These are phyloP conservation scores for Chitala chitala DNA, from an alignment of 2,113 vertebrate species.

Conservation along the genomic window DNA sequence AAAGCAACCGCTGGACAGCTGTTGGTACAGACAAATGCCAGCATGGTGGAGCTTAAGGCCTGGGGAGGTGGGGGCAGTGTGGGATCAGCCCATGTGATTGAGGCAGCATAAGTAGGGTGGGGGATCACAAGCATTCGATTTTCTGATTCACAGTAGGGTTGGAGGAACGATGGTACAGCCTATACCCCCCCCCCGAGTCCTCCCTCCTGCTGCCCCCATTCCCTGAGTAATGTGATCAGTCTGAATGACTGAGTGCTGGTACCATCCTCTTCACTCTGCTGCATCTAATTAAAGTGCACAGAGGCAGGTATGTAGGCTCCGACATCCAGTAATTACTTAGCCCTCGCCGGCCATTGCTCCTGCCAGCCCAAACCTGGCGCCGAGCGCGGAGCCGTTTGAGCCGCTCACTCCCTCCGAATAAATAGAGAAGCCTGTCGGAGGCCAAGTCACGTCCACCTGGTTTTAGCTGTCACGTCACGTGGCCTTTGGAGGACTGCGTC, in stretches of 20 bases:
- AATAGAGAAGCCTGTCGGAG: neutral
- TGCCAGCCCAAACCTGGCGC: neutral
- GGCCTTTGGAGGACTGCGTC: neutral
- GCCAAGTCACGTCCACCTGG: neutral
- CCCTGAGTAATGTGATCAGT: constrained; percentile 50
- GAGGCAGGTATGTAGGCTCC: constrained; percentile 46
- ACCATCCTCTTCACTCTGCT: too few species aligned
- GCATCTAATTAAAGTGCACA: constrained; percentile 51
- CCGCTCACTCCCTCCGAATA: neutral
- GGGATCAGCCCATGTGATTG: too few species aligned
- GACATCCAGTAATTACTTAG: constrained; percentile 53
- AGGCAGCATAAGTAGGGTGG: too few species aligned
- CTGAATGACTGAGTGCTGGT: constrained; percentile 50
- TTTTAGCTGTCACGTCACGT: neutral
- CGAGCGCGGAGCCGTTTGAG: neutral
- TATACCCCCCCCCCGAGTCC: too few species aligned
- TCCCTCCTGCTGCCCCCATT: constrained; percentile 21
- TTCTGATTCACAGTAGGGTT: too few species aligned
- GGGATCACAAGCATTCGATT: too few species aligned
- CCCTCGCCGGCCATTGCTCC: neutral
- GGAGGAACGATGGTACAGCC: too few species aligned
- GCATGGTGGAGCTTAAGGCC: neutral
- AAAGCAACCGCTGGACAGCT: neutral
- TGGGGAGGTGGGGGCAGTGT: neutral
- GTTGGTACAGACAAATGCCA: neutral